A percentile compares a stretch with the other conserved stretches of the same genome.
Conservation (phyloP, 2,797 vertebrate species). For the Allobates femoralis region DNA sequence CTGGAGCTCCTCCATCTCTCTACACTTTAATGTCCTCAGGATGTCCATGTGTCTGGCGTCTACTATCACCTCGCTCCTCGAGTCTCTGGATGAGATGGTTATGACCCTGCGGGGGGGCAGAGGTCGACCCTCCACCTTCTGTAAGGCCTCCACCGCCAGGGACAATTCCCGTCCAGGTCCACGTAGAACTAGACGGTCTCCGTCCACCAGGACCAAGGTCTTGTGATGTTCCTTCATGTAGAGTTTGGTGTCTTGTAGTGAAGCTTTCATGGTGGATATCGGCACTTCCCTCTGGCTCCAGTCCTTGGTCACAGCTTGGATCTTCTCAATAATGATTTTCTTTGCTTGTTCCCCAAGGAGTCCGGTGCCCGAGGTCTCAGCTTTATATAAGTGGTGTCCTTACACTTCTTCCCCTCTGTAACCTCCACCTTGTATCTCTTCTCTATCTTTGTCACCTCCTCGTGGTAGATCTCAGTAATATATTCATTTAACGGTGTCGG, state of each 20-base stretch:
- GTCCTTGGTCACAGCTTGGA: constrained; percentile 65
- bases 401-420: background rate
- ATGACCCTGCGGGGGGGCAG: constrained; percentile 40
- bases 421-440: constrained; percentile 1
- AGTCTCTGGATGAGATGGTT: constrained; percentile 53
- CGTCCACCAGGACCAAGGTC: constrained; percentile 66
- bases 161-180: constrained; percentile 67
- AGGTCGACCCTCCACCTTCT: background rate
- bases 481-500: constrained; percentile 68
- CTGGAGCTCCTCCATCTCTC: constrained; percentile 68
- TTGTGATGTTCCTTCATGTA: constrained; percentile 64
- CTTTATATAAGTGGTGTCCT: constrained; percentile 25
- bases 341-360: constrained; percentile 47
- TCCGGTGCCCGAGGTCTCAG: background rate
- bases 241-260: constrained; percentile 28
- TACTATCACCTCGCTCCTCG: constrained; percentile 58
- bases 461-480: constrained; percentile 63
- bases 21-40: constrained; percentile 59
- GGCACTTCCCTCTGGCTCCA: constrained; percentile 64
- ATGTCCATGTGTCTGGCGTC: constrained; percentile 65
- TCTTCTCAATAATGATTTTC: constrained; percentile 62
- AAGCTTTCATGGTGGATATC: background rate
- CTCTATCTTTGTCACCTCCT: constrained; percentile 53
- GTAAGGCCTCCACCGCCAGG: constrained; percentile 64
- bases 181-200: constrained; percentile 65